Base-by-base conservation (phyloP, 1,140 invertebrate species). In the Bactericera cockerelli region DNA sequence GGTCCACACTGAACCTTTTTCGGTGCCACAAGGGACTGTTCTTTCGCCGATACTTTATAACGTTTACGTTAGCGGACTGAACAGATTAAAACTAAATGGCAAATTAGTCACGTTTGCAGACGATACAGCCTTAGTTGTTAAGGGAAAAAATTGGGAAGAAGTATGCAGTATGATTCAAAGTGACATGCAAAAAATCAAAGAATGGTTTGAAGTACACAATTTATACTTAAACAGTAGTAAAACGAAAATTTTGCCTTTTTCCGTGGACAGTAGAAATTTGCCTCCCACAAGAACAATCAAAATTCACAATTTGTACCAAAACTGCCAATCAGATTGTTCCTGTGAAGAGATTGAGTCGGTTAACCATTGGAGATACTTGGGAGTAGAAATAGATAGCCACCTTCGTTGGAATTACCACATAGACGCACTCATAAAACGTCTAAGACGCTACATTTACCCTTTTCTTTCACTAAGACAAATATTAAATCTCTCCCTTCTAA, bases 1-100 rank as follows among this genome's bases (percentile, higher is more conserved):
- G 4, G 13, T 31, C 28, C 4, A 4, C 4, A 6, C 4, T 31
- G 28, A 13, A 6, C 42, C 42, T 49, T 49, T 6, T n/a, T 49
- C n/a, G 8, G n/a, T 19, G 3, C 42, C 42, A 4, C 42, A 49
- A n/a, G 42, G 42, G 4, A 49, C 42, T 10, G 42, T 49, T 6
- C 42, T 49, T 49, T 49, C 42, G 4, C 42, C 42, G 42, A 49
- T 22, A 6, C 42, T 49, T 6, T 49, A 49, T 49, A 49, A 49
- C 19, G 42, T 49, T 10, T 49, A 49, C n/a, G 42, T 49, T 49
- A 16, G n/a, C 8, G 42, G n/a, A 49, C 19, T 49, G 19, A 22
- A 6, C 4, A 49, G n/a, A 19, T 16, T 49, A 10, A 6, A 6
- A 16, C 4, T 49, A 4, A 4, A 16, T 3, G 42, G 42, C 8